A percentile compares a stretch with the other conserved stretches of the same genome.
Evolutionary conservation across 2,888 invertebrate species (phyloP).

Genomic region (Caenorhabditis macrosperma): DNA sequence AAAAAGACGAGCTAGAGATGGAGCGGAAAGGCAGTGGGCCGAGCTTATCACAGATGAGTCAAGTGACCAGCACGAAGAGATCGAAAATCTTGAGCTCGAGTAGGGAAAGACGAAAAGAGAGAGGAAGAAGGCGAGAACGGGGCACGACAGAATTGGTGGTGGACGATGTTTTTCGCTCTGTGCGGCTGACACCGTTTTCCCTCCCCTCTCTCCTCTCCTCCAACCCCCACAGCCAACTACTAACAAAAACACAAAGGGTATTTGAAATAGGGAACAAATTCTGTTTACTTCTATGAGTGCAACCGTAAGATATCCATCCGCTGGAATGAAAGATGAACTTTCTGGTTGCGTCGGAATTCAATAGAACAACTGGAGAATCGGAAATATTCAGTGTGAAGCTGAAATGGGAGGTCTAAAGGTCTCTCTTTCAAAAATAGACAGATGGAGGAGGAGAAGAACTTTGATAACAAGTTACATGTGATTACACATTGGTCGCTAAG

Average conservation of each 20-base stretch:
- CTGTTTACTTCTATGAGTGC: conserved; percentile 7
- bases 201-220: no score
- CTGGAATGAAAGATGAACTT: neutral
- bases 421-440: no score
- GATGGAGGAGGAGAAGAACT: neutral
- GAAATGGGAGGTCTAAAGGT: no score
- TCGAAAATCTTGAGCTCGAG: conserved; percentile 17
- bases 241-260: conserved; percentile 9
- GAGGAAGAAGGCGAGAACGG: no score
- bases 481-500: conserved; percentile 36
- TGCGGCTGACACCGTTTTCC: no score
- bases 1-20: conserved; percentile 1
- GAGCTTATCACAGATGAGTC: conserved; percentile 29
- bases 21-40: neutral
- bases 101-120: neutral
- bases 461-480: conserved; percentile 45
- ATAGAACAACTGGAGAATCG: neutral
- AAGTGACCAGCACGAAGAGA: conserved; percentile 18
- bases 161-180: conserved; percentile 5
- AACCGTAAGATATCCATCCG: conserved; percentile 4
- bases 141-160: conserved; percentile 6
- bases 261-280: conserved; percentile 17
- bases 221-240: neutral
- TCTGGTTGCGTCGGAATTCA: neutral
- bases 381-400: no score